phyloP scores from a whole-genome alignment of 2,797 vertebrate species.

The Anomalospiza imberbis region DNA sequence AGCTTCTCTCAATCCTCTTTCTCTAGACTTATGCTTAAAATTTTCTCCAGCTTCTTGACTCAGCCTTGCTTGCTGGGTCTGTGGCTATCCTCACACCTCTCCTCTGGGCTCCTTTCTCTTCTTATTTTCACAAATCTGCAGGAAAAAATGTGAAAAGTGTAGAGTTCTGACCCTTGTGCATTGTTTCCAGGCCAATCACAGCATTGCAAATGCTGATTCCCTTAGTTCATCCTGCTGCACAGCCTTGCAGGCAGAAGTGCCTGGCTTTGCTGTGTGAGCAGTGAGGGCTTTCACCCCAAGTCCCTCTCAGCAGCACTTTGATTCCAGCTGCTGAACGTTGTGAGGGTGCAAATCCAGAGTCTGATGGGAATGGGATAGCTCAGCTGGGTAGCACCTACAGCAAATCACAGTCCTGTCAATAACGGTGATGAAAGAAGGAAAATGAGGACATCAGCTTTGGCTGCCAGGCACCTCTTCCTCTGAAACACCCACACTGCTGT shows the following conservation, averaged over 20 bases:
- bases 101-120: fast-evolving
- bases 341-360: not conserved
- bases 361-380: not conserved
- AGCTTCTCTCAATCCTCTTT: not conserved
- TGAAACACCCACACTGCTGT: fast-evolving
- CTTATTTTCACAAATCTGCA: not conserved
- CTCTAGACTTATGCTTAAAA: not conserved
- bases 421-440: fast-evolving
- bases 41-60: not conserved
- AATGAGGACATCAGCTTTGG: not conserved
- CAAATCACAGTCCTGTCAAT: not conserved
- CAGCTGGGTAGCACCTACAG: not conserved
- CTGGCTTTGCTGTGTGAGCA: fast-evolving
- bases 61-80: not conserved
- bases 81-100: fast-evolving
- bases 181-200: not conserved
- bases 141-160: not conserved
- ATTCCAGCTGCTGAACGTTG: not conserved
- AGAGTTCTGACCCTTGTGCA: fast-evolving
- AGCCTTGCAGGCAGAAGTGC: not conserved
- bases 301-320: not conserved
- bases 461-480: not conserved
- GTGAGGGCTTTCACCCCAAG: not conserved
- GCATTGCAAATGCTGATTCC: not conserved
- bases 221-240: not conserved